Evolutionary conservation across 1,140 invertebrate species (phyloP), one percentile per base, ranked within the genome.

Genomic region (Camponotus pennsylvanicus): DNA sequence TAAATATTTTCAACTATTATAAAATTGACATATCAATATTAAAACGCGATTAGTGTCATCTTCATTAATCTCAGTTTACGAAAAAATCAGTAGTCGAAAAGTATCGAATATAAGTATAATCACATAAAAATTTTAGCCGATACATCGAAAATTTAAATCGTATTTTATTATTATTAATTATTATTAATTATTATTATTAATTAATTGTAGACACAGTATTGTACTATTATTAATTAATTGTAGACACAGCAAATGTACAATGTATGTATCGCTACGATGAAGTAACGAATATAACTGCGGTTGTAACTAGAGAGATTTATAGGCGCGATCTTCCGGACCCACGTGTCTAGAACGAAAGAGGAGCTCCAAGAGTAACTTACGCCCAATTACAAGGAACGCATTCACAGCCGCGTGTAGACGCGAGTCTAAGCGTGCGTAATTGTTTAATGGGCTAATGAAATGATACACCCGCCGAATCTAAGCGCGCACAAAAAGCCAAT

Each of bases 371-470:
- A 52, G 76, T 77, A 85, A 90, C 76, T 82, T 67, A 73, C 45
- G 85, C 71, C 69, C 82, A 90, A 90, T 90, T 90, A 90, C 86
- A 88, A 82, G 86, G 89, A 90, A 83, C 89, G 92, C 91, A 92
- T 92, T 92, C 90, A 90, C 91, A 90, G 87, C 89, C 92, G 92
- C 86, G 86, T 89, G 82, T 89, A 90, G 88, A 91, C 90, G 89
- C 89, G 89, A 90, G 91, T 89, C 86, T 86, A 71, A 90, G 80
- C 87, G 90, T 86, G 89, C 91, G 84, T 93, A 94, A 94, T 94
- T 93, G 87, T 93, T 94, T 94, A 94, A 94, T 94, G 91, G 86
- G 75, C 89, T 93, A 93, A 94, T 94, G 92, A 93, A 92, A 94
- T 92, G 92, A 94, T 93, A 93, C 89, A 90, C 77, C 86, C 89